phyloP scores from a whole-genome alignment of 2,888 invertebrate species.

The Pachycephus smyrnensis region DNA sequence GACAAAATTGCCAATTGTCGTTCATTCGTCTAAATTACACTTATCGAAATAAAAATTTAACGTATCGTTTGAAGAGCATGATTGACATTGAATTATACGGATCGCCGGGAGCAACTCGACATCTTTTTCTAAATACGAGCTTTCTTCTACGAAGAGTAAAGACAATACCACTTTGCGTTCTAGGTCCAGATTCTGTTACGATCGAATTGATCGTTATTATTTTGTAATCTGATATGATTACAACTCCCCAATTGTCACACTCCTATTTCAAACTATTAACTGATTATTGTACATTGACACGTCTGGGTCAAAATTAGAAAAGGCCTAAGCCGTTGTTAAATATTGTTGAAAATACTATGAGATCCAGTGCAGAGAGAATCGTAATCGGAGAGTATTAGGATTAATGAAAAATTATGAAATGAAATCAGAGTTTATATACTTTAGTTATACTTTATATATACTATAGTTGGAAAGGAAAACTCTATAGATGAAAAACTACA shows the following conservation, averaged over 20 bases:
- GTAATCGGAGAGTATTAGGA: constrained; percentile 59
- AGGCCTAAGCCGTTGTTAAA: constrained; percentile 64
- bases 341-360: constrained; percentile 57
- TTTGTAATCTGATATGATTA: constrained; percentile 33
- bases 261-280: constrained; percentile 21
- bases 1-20: not conserved
- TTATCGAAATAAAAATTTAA: not conserved
- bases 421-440: constrained; percentile 63
- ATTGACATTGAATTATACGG: not conserved
- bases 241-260: constrained; percentile 17
- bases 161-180: constrained; percentile 39
- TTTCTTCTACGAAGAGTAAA: constrained; percentile 32
- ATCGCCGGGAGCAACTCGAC: not conserved
- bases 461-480: constrained; percentile 36
- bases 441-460: constrained; percentile 60
- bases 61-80: not conserved
- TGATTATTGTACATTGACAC: constrained; percentile 53
- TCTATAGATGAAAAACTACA: constrained; percentile 45
- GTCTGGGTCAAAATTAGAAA: constrained; percentile 43
- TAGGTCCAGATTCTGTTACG: constrained; percentile 22
- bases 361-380: constrained; percentile 39
- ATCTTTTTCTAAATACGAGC: constrained; percentile 7
- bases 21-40: not conserved
- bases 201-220: constrained; percentile 10
- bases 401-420: constrained; percentile 56